Conservation (phyloP, 2,797 vertebrate species). For the Dermochelys coriacea region DNA sequence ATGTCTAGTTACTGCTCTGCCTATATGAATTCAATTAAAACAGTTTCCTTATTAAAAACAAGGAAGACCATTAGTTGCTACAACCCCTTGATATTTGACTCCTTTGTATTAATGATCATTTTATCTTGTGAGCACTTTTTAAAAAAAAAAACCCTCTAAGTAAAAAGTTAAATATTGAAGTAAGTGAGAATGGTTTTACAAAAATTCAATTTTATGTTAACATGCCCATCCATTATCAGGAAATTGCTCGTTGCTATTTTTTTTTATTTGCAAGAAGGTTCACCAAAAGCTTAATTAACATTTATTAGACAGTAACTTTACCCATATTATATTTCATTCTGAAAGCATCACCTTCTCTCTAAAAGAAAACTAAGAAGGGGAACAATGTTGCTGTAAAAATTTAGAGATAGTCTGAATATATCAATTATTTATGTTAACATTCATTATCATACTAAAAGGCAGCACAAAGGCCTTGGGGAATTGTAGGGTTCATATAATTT, state of each 20-base stretch:
- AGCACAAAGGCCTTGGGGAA: constrained; percentile 67
- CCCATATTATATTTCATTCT: constrained; percentile 4
- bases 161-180: not conserved
- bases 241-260: constrained; percentile 58
- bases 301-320: constrained; percentile 57
- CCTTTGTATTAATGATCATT: not conserved
- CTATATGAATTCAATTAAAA: not conserved
- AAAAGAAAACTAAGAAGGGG: constrained; percentile 58
- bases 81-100: not conserved
- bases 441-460: constrained; percentile 73
- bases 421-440: constrained; percentile 76
- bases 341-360: constrained; percentile 53
- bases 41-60: not conserved
- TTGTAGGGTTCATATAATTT: constrained; percentile 72
- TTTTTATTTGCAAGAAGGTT: constrained; percentile 61
- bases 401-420: constrained; percentile 60
- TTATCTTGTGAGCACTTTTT: not conserved
- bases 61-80: not conserved
- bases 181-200: not conserved
- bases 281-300: constrained; percentile 71
- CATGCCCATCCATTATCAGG: constrained; percentile 30
- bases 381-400: constrained; percentile 54
- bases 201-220: constrained; percentile 37
- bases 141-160: not conserved
- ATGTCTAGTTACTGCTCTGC: too few species aligned